Conservation (phyloP, 2,888 invertebrate genomes). For the Erpobdella octoculata region DNA sequence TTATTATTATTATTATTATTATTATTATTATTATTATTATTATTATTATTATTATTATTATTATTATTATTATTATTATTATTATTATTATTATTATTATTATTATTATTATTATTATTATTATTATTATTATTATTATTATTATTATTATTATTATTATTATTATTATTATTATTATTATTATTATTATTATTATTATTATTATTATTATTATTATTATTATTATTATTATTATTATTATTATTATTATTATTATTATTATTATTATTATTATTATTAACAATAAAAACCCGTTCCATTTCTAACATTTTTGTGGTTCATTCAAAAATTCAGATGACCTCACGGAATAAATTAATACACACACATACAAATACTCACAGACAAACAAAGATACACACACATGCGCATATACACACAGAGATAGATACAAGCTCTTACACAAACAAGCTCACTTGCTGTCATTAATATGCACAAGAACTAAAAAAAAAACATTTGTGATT, state of each 20-base stretch:
- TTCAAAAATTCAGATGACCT: neutral
- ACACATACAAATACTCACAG: conserved; percentile 13
- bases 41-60: neutral
- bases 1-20: neutral
- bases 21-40: neutral
- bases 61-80: neutral
- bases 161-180: neutral
- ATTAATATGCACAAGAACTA: too few relatives aligned
- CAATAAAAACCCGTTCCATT: neutral
- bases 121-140: neutral
- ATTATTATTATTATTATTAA: neutral
- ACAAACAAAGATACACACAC: conserved; percentile 7
- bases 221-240: neutral
- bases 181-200: conserved; percentile 12
- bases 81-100: neutral
- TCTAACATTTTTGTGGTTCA: neutral
- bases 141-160: neutral
- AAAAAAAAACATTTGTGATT: too few relatives aligned
- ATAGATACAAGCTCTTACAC: too few relatives aligned
- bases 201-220: neutral
- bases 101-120: neutral
- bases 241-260: neutral
- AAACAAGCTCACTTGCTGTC: too few relatives aligned
- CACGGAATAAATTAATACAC: neutral
- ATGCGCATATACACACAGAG: too few relatives aligned